Percentiles rank a stretch among this genome's conserved stretches.
Evolutionary conservation across 2,113 vertebrate species (phyloP).

Genomic region (Neomonachus schauinslandi): DNA sequence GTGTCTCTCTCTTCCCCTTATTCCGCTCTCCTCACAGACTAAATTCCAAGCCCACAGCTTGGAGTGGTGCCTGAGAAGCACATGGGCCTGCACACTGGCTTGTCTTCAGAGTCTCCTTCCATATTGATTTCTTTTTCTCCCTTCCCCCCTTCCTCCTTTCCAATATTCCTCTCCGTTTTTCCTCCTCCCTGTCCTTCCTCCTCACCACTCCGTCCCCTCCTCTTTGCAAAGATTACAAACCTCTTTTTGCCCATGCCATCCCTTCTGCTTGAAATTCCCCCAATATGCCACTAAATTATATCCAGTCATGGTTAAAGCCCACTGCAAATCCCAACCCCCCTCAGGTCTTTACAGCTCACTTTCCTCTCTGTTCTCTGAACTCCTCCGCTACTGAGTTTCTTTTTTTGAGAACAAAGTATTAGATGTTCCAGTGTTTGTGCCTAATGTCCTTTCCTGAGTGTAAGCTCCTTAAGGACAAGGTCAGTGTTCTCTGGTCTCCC

Average conservation of each 20-base stretch:
- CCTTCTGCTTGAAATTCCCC: neutral
- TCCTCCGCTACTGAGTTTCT: no score
- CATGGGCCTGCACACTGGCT: neutral
- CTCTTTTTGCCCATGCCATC: neutral
- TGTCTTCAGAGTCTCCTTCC: neutral
- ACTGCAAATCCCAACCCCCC: neutral
- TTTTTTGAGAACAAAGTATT: neutral
- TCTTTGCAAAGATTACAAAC: neutral
- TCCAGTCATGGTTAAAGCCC: neutral
- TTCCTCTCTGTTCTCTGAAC: neutral
- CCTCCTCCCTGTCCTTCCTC: neutral
- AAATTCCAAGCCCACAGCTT: neutral
- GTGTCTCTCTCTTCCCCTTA: neutral
- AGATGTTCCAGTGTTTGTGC: neutral
- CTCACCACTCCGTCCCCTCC: neutral
- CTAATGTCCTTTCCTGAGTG: neutral
- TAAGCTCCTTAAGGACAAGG: neutral
- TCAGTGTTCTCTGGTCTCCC: rapidly evolving
- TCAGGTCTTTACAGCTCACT: neutral
- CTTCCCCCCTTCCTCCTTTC: neutral
- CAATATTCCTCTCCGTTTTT: neutral
- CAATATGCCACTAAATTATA: neutral
- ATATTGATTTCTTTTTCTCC: neutral
- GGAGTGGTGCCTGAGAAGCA: neutral
- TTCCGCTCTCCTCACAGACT: neutral